Base-by-base conservation (phyloP, 2,888 invertebrate genomes). In the Ischnura elegans region DNA sequence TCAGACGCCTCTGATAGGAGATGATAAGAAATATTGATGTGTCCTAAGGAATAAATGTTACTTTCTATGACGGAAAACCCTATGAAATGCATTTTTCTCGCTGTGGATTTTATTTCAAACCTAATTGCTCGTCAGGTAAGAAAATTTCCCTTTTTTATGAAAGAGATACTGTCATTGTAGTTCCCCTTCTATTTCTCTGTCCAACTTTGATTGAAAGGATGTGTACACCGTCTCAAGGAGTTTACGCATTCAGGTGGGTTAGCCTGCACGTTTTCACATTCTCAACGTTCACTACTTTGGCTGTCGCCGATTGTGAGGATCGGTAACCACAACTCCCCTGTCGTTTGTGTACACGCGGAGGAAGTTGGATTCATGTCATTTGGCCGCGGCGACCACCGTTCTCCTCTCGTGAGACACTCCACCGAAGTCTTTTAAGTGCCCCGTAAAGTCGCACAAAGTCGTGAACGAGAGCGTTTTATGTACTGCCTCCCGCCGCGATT, bases 391-490 rank as follows among this genome's bases (percentile, higher is more conserved):
- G 29, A 36, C 36, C 29, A 66, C n/a, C 29, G 55, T 19, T 55
- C 55, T 6, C 29, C 29, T 66, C 29, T 66, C 29, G 5, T 29
- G 2, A 8, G 29, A 36, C 76, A 13, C 76, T 76, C 76, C 29
- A 0, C 36, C 36, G 29, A 36, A 36, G 8, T 0, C 10, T 76
- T 76, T 76, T 76, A 76, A 36, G 76, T 76, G 76, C 76, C 5
- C 36, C 76, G 36, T 76, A 36, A 76, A 76, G 76, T 76, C 36
- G 25, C 76, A 36, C 76, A n/a, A 76, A 76, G 76, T 76, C 76
- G 36, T 76, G 76, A 76, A 76, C 76, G 76, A n/a, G 36, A 36
- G 76, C 76, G 36, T 76, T 76, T 76, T 76, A 76, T 76, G 76
- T 76, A 10, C 29, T 36, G 36, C 36, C 76, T 25, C 76, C 76